Evolutionary conservation across 2,797 vertebrate species (phyloP).

Genomic region (Manis pentadactyla): DNA sequence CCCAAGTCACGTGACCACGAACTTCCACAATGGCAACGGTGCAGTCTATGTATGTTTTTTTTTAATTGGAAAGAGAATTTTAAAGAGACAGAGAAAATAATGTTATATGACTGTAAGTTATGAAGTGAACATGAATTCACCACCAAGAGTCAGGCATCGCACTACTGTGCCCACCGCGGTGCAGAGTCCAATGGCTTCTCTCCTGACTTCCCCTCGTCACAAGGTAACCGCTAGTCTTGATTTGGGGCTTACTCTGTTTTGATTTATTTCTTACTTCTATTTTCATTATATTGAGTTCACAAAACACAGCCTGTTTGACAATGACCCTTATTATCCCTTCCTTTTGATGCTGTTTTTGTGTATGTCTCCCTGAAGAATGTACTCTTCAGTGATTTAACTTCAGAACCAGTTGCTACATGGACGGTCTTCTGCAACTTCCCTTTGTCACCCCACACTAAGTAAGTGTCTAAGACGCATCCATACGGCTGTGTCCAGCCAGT

Average conservation of each 20-base stretch:
- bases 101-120: not conserved
- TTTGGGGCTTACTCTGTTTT: not conserved
- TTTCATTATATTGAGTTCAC: not conserved
- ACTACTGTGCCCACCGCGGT: too few species aligned
- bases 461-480: not conserved
- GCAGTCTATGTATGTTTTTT: not conserved
- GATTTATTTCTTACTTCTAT: not conserved
- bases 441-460: not conserved
- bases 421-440: not conserved
- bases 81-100: not conserved
- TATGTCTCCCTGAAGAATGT: not conserved
- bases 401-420: too few species aligned
- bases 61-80: not conserved
- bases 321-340: not conserved
- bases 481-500: not conserved
- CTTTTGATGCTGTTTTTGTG: not conserved
- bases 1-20: not conserved
- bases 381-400: not conserved
- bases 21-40: not conserved
- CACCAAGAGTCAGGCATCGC: not conserved
- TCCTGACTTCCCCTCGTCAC: not conserved
- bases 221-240: not conserved
- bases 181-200: accelerated
- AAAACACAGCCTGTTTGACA: not conserved
- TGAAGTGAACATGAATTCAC: not conserved